These are phyloP conservation scores for Hyperoplus lanceolatus DNA, from an alignment of 2,797 vertebrate species.

Conservation along the genomic window DNA sequence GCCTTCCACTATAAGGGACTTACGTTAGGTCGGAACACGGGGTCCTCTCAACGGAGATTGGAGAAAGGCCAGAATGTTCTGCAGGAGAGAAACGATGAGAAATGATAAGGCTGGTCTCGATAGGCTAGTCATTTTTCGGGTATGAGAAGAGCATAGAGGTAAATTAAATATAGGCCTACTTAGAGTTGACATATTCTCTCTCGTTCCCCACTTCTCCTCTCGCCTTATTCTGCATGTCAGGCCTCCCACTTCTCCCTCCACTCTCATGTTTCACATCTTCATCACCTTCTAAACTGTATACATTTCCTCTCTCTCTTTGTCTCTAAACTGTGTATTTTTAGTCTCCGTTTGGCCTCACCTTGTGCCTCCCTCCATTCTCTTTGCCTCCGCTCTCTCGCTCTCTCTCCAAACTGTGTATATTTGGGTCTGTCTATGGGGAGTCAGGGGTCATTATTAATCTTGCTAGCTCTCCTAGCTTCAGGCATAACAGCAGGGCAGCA, in stretches of 20 bases:
- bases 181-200: conserved; percentile 13
- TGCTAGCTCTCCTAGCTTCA: conserved; percentile 86
- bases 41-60: no score
- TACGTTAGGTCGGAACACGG: no score
- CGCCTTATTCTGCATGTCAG: conserved; percentile 9
- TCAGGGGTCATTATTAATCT: conserved; percentile 89
- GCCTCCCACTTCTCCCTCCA: conserved; percentile 31
- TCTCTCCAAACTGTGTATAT: conserved; percentile 87
- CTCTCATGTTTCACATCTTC: conserved; percentile 29
- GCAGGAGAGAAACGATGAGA: no score
- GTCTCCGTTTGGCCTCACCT: conserved; percentile 65
- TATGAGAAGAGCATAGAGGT: background rate
- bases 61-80: no score
- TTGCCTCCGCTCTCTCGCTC: conserved; percentile 50
- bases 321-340: conserved; percentile 72
- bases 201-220: conserved; percentile 3
- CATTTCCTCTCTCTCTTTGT: conserved; percentile 63
- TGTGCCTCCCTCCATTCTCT: conserved; percentile 56
- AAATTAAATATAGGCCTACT: conserved; percentile 15
- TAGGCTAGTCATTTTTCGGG: no score
- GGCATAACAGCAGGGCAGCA: conserved; percentile 84
- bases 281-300: conserved; percentile 59
- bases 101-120: no score
- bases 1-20: no score
- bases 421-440: conserved; percentile 85